Percentiles rank a stretch among this genome's conserved stretches.
Evolutionary conservation across 35 echinoderm and acorn worm genomes (phyloP).

Genomic region (Ptychodera flava): DNA sequence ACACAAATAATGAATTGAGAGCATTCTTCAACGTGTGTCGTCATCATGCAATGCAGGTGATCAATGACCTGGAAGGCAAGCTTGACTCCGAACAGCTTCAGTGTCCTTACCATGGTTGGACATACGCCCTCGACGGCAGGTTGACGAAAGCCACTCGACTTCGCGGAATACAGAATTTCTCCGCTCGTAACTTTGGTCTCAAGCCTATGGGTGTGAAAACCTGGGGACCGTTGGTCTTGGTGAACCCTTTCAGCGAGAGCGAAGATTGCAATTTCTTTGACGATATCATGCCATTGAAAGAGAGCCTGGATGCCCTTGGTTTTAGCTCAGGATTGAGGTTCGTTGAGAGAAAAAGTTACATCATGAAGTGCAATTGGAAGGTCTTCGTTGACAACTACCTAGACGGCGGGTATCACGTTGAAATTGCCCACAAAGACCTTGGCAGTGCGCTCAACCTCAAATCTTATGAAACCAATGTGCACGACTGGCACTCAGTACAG

Average conservation of each 20-base stretch:
- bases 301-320: not conserved
- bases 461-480: not conserved
- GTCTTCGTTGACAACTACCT: not conserved
- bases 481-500: not conserved
- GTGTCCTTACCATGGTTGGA: not conserved
- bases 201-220: not conserved
- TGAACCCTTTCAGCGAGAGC: not conserved
- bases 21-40: not conserved
- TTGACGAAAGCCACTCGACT: not conserved
- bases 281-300: not conserved
- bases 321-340: not conserved
- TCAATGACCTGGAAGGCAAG: not conserved
- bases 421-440: not conserved
- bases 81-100: not conserved
- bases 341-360: not conserved
- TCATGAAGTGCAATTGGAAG: not conserved
- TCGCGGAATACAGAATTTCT: not conserved
- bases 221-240: not conserved
- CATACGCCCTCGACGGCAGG: not conserved
- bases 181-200: not conserved
- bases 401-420: not conserved
- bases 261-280: not conserved
- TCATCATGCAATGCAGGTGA: not conserved
- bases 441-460: not conserved
- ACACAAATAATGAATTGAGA: not conserved